phyloP scores from a whole-genome alignment of 2,113 vertebrate species.

The Arothron firmamentum region DNA sequence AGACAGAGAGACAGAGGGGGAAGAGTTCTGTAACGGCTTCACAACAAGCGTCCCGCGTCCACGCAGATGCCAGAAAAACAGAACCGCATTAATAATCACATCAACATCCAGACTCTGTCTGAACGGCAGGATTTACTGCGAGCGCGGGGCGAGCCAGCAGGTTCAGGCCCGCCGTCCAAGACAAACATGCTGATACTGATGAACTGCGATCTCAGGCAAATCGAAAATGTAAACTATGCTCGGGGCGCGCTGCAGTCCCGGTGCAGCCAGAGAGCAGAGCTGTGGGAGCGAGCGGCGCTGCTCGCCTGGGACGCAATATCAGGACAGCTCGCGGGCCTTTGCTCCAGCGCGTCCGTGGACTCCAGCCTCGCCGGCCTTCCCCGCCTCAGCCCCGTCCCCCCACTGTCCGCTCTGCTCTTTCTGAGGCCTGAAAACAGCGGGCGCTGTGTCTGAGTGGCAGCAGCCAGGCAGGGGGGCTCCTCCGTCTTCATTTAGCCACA shows the following conservation, averaged over 20 bases:
- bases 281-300: slow-evolving; percentile 29
- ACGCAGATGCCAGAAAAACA: background rate
- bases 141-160: slow-evolving; percentile 17
- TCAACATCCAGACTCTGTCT: slow-evolving; percentile 53
- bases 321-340: slow-evolving; percentile 25
- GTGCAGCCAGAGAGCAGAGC: slow-evolving; percentile 5
- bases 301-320: slow-evolving; percentile 24
- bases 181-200: slow-evolving; percentile 63
- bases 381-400: background rate
- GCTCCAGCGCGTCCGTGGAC: slow-evolving; percentile 52
- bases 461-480: slow-evolving; percentile 32
- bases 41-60: background rate
- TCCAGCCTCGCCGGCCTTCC: slow-evolving; percentile 44
- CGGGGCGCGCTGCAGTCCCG: slow-evolving; percentile 20
- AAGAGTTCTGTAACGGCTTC: background rate
- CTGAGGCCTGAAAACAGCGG: slow-evolving; percentile 47
- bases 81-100: slow-evolving; percentile 34
- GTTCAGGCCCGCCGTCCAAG: slow-evolving; percentile 40
- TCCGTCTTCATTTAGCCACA: slow-evolving; percentile 57
- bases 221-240: slow-evolving; percentile 37
- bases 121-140: slow-evolving; percentile 42
- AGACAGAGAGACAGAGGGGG: too few species aligned
- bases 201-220: slow-evolving; percentile 50
- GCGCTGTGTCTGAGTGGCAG: slow-evolving; percentile 57
- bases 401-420: slow-evolving; percentile 50